A percentile compares a stretch with the other conserved stretches of the same genome.
phyloP scores from a whole-genome alignment of 2,113 vertebrate genomes.

The Pan troglodytes region NHGRI_mPanTro3-v2.1_pri NC_072402.2:45546001-45546500 shows the following conservation, averaged over 20 bases:
- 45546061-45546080: too few species aligned
- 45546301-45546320: neutral
- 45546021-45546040: too few species aligned
- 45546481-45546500: conserved; percentile 17
- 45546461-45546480: neutral
- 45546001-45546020: conserved; percentile 28
- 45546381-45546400: neutral
- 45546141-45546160: neutral
- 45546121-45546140: conserved; percentile 13
- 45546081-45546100: too few species aligned
- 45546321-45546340: neutral
- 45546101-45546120: neutral
- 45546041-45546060: too few species aligned
- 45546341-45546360: neutral
- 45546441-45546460: neutral
- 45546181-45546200: neutral
- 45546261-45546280: neutral
- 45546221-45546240: neutral
- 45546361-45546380: neutral
- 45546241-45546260: neutral
- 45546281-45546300: neutral
- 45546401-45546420: neutral
- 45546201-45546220: neutral
- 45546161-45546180: neutral
- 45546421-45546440: neutral